Evolutionary conservation across 2,113 vertebrate genomes (phyloP).

Genomic region (Larimichthys polyactis): DNA sequence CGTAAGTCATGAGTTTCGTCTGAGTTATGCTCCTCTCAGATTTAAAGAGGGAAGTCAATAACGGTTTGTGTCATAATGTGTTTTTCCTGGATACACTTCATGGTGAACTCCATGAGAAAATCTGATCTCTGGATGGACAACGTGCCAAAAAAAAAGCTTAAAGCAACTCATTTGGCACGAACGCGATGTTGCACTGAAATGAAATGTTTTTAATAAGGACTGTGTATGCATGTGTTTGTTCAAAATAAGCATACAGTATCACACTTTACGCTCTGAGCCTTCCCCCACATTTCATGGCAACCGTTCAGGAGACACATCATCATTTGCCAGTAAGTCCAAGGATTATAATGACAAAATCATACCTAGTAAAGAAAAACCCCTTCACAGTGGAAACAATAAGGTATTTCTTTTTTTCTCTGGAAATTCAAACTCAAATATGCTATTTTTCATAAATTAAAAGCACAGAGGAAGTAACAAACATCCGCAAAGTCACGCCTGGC

Average conservation of each 20-base stretch:
- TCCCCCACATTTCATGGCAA: conserved; percentile 19
- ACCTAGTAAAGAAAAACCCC: neutral
- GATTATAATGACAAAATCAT: conserved; percentile 26
- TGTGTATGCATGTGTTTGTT: neutral
- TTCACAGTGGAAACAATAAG: conserved; percentile 17
- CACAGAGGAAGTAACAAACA: neutral
- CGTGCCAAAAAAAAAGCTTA: conserved; percentile 6
- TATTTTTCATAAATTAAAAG: neutral
- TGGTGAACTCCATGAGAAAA: neutral
- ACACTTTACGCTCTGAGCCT: conserved; percentile 3
- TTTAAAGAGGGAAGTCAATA: neutral
- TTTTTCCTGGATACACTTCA: conserved; percentile 33
- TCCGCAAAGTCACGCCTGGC: neutral
- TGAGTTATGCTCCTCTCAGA: neutral
- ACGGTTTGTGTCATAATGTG: neutral
- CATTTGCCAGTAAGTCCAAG: neutral
- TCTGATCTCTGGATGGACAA: neutral
- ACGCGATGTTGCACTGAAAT: neutral
- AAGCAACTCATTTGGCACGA: conserved; percentile 3
- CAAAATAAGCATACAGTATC: neutral
- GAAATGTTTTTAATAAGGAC: neutral
- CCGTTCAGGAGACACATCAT: conserved; percentile 35
- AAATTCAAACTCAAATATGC: neutral
- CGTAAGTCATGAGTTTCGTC: neutral
- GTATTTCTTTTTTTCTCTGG: neutral